Conservation (phyloP, 2,888 invertebrate genomes). For the Cantharis lateralis region DNA sequence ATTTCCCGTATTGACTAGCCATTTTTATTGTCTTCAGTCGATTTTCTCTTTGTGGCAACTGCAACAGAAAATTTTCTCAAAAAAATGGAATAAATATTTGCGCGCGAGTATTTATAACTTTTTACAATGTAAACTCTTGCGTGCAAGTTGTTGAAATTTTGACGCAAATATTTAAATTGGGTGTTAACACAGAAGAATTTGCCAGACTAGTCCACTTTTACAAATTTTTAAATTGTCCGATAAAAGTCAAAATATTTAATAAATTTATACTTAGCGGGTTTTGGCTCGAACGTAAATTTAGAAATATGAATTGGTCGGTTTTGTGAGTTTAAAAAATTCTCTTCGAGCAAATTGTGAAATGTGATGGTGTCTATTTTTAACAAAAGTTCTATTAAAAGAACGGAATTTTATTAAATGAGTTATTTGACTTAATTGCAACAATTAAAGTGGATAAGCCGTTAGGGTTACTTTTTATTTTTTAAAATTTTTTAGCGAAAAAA, state of each 20-base stretch:
- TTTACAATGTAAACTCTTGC: background rate
- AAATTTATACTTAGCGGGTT: background rate
- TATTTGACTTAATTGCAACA: background rate
- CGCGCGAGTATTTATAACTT: background rate
- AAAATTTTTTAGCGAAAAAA: background rate
- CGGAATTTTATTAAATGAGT: background rate
- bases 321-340: background rate
- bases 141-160: constrained; percentile 2
- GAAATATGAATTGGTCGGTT: background rate
- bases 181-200: background rate
- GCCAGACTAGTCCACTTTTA: background rate
- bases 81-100: background rate
- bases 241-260: background rate
- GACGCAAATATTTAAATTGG: background rate
- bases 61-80: background rate
- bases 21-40: constrained; percentile 56
- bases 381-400: background rate
- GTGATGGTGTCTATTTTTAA: background rate
- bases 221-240: too few relatives aligned
- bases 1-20: constrained; percentile 70
- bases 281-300: background rate
- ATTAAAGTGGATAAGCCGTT: background rate
- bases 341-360: background rate
- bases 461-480: background rate
- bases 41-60: background rate